Base-by-base conservation (phyloP, 2,113 vertebrate genomes). In the Sakesphorus luctuosus region DNA sequence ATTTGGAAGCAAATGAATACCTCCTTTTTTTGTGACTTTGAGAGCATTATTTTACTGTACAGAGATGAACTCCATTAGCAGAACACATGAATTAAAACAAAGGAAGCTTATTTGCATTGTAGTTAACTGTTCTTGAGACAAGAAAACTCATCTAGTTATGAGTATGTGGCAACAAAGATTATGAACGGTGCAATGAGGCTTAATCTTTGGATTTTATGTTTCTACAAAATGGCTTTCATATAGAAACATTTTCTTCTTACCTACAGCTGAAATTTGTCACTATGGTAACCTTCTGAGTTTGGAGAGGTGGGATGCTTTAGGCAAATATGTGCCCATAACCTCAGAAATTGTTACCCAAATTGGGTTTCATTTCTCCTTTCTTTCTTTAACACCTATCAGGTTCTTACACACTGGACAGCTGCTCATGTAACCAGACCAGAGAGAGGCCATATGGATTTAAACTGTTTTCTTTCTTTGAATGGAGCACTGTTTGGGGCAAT, bases 241-340 rank as follows among this genome's bases (percentile, higher is more conserved):
- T 31, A 88, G 92, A 97, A 97, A 92, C 68, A 69, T 71, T 93
- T 94, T 80, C 94, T 79, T 93, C 90, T 93, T 95, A 96, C 94
- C 91, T 97, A 96, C 87, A 76, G 94, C 93, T 84, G 95, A 96
- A 95, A 96, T 95, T 85, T 90, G 94, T 97, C 92, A 82, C 96
- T 95, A 97, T 97, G 93, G 96, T 77, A 97, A 97, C 96, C 69
- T 85, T 69, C 75, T 83, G 78, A 85, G 63, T 94, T 92, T 95
- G 95, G 95, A 96, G 77, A 80, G 80, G 73, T 9, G 62, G 88
- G 92, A 73, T 93, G 91, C 76, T 92, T n/a, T 91, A 89, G 84
- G 94, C 76, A 95, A 87, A 84, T 92, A 68, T 38, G 44, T 81
- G 84, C 28, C 50, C 31, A 7, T 44, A 90, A 65, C 77, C 80